Base-by-base conservation (phyloP, 2,113 vertebrate genomes). In the Dromaius novaehollandiae region DNA sequence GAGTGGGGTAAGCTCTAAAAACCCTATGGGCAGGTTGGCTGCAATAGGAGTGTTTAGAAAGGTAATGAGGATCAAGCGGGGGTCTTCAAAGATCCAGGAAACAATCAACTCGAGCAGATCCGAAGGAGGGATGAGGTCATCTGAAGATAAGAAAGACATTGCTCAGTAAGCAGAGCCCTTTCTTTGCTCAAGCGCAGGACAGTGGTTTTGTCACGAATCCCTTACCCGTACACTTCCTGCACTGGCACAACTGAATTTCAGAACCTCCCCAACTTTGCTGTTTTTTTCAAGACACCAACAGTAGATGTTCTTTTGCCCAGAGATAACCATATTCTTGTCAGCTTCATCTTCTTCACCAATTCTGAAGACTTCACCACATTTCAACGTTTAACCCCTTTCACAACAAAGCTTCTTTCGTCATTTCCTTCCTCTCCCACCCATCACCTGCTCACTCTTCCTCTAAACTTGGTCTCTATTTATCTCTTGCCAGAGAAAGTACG, bases 61-160 rank as follows among this genome's bases (percentile, higher is more conserved):
- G 65, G 98, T 99, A 97, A 99, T 98, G 30, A 99, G 98, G 88
- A 99, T 99, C 46, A 99, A 96, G 9, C 98, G 98, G 5, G 99
- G 99, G 96, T 99, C 99, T 30, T 99, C 99, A 15, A 99, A 98
- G 94, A 99, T 98, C 99, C 99, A 99, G 26, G 96, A 98, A 69
- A 99, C 99, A 1, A 99, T 99, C 98, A 99, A 98, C 96, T 99
- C 99, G 1, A 99, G 98, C 94, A 99, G 98, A 44, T 99, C 99
- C 4, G 98, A 95, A 10, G 99, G 99, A 56, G 99, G 99, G 40
- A 99, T 99, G 89, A 99, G 98, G 55, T 99, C 99, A 93, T 99
- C 99, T 99, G 97, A 4, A 95, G 91, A 88, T 0, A 66, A 65
- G 61, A 60, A 73, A 38, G 78, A 86, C 24, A 74, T 1, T 18